phyloP scores from a whole-genome alignment of 2,797 vertebrate species.

The Benthosema pterotum region DNA sequence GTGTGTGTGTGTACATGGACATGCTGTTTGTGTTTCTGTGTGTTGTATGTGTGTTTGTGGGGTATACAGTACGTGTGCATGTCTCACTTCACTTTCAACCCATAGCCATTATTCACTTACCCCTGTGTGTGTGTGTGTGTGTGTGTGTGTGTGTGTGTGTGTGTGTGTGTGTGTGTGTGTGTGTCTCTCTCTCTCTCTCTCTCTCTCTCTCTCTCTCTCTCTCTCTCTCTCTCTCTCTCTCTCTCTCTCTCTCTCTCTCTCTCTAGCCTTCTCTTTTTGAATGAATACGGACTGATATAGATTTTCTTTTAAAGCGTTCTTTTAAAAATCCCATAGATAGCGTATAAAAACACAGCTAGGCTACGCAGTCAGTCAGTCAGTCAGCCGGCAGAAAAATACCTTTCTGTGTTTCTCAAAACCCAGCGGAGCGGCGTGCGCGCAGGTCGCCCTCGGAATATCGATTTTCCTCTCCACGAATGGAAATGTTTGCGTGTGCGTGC shows the following conservation, averaged over 20 bases:
- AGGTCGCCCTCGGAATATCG: slow-evolving; percentile 66
- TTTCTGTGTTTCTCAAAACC: neutral
- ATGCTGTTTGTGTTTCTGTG: neutral
- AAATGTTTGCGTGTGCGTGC: slow-evolving; percentile 11
- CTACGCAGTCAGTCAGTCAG: no score
- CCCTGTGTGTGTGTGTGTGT: no score
- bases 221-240: slow-evolving; percentile 3
- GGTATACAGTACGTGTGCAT: neutral
- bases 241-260: neutral
- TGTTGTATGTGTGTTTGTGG: neutral
- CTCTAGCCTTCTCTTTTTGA: slow-evolving; percentile 12
- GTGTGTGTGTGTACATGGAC: neutral
- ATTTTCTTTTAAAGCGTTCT: neutral
- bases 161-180: no score
- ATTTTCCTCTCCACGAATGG: slow-evolving; percentile 43
- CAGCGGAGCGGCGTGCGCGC: neutral
- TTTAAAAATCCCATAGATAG: no score
- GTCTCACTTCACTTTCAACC: slow-evolving; percentile 33
- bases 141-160: no score
- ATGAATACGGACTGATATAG: neutral
- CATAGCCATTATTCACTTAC: slow-evolving; percentile 60
- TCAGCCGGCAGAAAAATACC: no score
- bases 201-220: slow-evolving; percentile 24
- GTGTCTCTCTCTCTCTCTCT: slow-evolving; percentile 27
- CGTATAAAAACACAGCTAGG: no score